Evolutionary conservation across 2,888 invertebrate species (phyloP).

Genomic region (Rutpela maculata): DNA sequence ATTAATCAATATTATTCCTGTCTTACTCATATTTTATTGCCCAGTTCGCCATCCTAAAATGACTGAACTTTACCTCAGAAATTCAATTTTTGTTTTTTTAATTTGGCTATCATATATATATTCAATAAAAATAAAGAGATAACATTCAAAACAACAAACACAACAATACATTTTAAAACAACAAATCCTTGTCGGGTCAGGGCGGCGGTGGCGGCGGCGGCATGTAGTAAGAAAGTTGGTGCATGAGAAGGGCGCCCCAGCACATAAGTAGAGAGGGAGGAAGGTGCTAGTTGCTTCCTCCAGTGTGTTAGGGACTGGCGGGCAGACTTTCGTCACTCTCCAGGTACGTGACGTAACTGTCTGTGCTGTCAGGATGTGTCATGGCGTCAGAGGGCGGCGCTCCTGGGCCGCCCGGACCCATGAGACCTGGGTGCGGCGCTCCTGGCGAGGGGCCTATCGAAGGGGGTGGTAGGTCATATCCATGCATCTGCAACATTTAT

Average conservation of each 20-base stretch:
- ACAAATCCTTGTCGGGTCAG: conserved; percentile 22
- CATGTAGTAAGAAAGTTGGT: conserved; percentile 44
- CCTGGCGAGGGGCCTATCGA: conserved; percentile 75
- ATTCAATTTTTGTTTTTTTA: background rate
- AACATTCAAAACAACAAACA: conserved; percentile 27
- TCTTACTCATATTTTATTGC: too few relatives aligned
- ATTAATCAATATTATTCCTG: too few relatives aligned
- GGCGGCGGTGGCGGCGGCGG: conserved; percentile 39
- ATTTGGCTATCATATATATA: background rate
- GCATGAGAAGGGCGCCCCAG: conserved; percentile 55
- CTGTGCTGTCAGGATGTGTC: conserved; percentile 87
- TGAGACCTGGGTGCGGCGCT: conserved; percentile 76
- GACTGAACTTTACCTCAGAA: too few relatives aligned
- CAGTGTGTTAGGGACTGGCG: conserved; percentile 81
- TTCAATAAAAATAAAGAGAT: conserved; percentile 38
- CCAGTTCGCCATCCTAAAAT: too few relatives aligned
- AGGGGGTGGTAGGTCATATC: conserved; percentile 83
- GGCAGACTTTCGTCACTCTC: conserved; percentile 91
- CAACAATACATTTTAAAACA: conserved; percentile 16
- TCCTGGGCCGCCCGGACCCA: conserved; percentile 78
- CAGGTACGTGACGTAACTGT: conserved; percentile 94
- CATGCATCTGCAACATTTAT: conserved; percentile 86
- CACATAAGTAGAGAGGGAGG: conserved; percentile 47
- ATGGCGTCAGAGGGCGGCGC: conserved; percentile 79
- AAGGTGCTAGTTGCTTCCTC: conserved; percentile 56